Base-by-base conservation (phyloP, 2,113 vertebrate species). In the Eclectus roratus region DNA sequence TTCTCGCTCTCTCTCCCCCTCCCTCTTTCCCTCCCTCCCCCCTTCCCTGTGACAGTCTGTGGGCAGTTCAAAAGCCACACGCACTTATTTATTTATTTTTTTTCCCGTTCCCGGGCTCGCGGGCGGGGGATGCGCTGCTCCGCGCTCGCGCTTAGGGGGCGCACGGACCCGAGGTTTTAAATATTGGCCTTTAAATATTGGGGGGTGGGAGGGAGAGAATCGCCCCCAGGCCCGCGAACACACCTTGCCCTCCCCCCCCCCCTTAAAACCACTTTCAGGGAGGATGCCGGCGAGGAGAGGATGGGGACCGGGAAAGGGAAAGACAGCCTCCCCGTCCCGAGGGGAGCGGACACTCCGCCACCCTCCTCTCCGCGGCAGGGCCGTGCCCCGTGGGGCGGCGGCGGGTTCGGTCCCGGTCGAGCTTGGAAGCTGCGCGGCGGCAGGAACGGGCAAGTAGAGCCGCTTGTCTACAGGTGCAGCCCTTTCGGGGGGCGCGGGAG, bases 1-100 rank as follows among this genome's bases (percentile, higher is more conserved):
- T 97, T 98, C 98, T 97, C 97, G 90, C 95, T 93, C 97, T 94
- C 97, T 94, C 96, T 92, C 98, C 94, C 98, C 97, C 96, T 96
- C 97, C 96, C 95, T 94, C 96, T 94, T 95, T 90, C 95, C 93
- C 95, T 94, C 96, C 97, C 96, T 92, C 85, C 81, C 88, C 71
- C 47, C 70, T 27, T 91, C 92, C 27, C 96, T 47, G 44, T 94
- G 93, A 96, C 96, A 96, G 96, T 95, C 92, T 81, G 95, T 96
- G 96, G 96, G 97, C 96, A 96, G 97, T 97, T 96, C 97, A 96
- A 96, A 97, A 96, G 95, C 69, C 82, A 87, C 90, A 49, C 94
- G 33, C 86, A 61, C 77, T 82, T 73, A 71, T 80, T 93, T 93
- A 61, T 92, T 94, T 93, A 74, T 96, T 95, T 88, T 31, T 56